Conservation (phyloP, 2,888 invertebrate genomes). For the Melanostoma mellinum region DNA sequence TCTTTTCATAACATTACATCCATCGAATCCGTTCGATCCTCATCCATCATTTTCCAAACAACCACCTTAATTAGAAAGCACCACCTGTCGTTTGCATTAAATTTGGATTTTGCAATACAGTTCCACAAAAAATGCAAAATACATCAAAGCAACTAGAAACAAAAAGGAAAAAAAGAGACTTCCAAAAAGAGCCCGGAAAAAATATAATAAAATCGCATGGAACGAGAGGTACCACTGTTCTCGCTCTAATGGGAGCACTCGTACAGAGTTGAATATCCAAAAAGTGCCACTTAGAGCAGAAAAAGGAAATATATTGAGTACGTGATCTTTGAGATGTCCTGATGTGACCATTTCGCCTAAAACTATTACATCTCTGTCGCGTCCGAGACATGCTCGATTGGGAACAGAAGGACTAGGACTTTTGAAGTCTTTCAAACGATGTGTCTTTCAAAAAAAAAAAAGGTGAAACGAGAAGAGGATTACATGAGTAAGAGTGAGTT, state of each 20-base stretch:
- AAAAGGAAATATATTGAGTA: conserved; percentile 81
- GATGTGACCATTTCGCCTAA: conserved; percentile 81
- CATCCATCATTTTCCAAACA: conserved; percentile 41
- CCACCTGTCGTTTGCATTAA: conserved; percentile 62
- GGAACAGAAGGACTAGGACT: conserved; percentile 16
- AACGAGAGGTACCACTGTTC: conserved; percentile 10
- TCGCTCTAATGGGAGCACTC: conserved; percentile 69
- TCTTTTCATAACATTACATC: conserved; percentile 12
- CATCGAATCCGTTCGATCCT: conserved; percentile 36
- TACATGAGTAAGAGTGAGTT: conserved; percentile 48
- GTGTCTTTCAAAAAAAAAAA: conserved; percentile 32
- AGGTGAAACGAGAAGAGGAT: neutral
- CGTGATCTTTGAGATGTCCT: conserved; percentile 82
- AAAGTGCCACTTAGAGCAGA: conserved; percentile 73
- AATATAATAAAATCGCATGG: conserved; percentile 16
- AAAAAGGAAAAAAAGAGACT: neutral
- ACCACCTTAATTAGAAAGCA: conserved; percentile 64
- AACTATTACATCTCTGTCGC: conserved; percentile 65
- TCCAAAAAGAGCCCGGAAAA: conserved; percentile 1
- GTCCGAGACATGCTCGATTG: conserved; percentile 27
- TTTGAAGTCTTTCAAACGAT: conserved; percentile 42
- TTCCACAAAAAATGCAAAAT: conserved; percentile 63
- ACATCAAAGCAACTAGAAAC: conserved; percentile 56
- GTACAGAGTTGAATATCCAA: conserved; percentile 72
- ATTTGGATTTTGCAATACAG: conserved; percentile 65